These are phyloP conservation scores for Tethea ocularis DNA, from an alignment of 2,888 invertebrate species.

Conservation along the genomic window DNA sequence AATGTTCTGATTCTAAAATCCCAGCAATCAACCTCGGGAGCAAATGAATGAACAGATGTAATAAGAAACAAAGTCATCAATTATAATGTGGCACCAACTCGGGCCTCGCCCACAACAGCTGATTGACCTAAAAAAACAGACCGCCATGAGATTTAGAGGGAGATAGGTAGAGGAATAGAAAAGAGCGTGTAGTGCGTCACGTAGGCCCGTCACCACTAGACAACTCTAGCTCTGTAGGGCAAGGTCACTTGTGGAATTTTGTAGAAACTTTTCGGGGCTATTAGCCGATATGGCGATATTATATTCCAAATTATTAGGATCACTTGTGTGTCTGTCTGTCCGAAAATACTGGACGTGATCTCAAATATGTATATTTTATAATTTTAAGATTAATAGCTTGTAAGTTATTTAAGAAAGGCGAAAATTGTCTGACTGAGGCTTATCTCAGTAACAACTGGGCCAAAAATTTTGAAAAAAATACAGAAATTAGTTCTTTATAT, in stretches of 20 bases:
- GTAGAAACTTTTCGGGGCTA: conserved; percentile 12
- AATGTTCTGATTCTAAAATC: too few species aligned
- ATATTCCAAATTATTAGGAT: neutral
- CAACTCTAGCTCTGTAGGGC: conserved; percentile 45
- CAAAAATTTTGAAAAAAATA: too few species aligned
- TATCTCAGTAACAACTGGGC: too few species aligned
- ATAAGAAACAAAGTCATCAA: conserved; percentile 21
- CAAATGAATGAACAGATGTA: neutral
- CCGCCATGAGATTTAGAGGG: conserved; percentile 37
- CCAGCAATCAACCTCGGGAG: neutral
- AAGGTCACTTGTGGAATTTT: conserved; percentile 53
- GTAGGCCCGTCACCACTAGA: conserved; percentile 50
- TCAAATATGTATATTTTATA: too few species aligned
- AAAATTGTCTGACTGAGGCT: too few species aligned
- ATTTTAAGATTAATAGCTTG: too few species aligned
- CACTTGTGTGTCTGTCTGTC: too few species aligned
- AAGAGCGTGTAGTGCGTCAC: conserved; percentile 61
- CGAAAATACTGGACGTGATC: too few species aligned
- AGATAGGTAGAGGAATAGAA: conserved; percentile 44
- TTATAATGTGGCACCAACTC: conserved; percentile 19
- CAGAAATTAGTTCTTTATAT: too few species aligned
- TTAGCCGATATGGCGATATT: neutral
- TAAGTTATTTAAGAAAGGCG: too few species aligned
- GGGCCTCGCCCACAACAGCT: conserved; percentile 42
- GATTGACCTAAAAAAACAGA: conserved; percentile 53